phyloP scores from a whole-genome alignment of 1,140 invertebrate genomes.

The Tetragonula clypearis region DNA sequence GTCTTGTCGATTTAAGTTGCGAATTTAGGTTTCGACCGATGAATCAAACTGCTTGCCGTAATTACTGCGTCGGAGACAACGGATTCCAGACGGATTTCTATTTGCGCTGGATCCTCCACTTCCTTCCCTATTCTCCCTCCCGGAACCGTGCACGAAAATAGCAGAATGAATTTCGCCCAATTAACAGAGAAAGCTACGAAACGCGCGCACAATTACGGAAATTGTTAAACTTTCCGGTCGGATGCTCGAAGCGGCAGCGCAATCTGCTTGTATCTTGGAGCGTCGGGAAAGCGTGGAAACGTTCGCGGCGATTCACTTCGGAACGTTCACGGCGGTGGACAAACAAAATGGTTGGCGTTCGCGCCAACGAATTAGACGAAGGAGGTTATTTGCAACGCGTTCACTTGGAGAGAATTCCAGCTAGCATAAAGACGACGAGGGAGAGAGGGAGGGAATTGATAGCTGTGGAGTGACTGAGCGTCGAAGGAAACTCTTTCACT shows the following conservation, averaged over 20 bases:
- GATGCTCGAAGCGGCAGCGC: no score
- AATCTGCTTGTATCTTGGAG: neutral
- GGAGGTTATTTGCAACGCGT: no score
- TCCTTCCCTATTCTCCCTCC: neutral
- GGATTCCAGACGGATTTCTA: neutral
- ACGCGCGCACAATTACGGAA: neutral
- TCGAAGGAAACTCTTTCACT: neutral
- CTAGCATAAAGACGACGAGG: neutral
- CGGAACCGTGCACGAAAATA: neutral
- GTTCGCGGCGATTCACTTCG: neutral
- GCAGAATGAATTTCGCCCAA: conserved; percentile 10
- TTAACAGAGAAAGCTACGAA: neutral
- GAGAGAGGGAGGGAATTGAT: neutral
- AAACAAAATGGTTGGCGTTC: neutral
- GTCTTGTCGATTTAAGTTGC: neutral
- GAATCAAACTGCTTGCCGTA: neutral
- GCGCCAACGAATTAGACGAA: neutral
- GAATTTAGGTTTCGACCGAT: neutral
- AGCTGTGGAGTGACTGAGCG: neutral
- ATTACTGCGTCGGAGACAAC: neutral
- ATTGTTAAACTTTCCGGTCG: conserved; percentile 21
- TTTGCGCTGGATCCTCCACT: neutral
- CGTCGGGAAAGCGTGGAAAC: neutral
- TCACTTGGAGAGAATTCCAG: neutral
- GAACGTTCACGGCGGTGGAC: neutral